Evolutionary conservation across 2,888 invertebrate species (phyloP).

Genomic region (Hipparchia sbordonii): DNA sequence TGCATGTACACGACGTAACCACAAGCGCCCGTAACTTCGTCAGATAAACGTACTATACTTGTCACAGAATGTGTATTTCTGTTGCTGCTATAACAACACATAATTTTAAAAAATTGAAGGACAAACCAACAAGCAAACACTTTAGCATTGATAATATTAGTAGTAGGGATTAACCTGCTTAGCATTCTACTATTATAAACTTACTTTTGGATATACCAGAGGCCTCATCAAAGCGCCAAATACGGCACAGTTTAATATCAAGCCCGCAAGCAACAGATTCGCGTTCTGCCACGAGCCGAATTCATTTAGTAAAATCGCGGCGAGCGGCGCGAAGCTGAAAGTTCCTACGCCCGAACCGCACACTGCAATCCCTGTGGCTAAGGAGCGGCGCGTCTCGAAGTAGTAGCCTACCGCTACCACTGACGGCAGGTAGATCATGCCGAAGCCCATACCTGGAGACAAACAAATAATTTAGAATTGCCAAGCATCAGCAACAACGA

Average conservation of each 20-base stretch:
- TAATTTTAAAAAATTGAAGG: too few species aligned
- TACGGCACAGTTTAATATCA: constrained; percentile 95
- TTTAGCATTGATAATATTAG: too few species aligned
- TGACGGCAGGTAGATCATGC: constrained; percentile 97
- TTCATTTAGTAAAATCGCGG: constrained; percentile 88
- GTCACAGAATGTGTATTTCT: too few species aligned
- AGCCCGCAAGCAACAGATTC: constrained; percentile 94
- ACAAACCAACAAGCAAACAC: too few species aligned
- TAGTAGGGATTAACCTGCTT: too few species aligned
- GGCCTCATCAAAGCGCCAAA: constrained; percentile 94
- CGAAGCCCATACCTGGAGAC: constrained; percentile 92
- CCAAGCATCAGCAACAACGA: too few species aligned
- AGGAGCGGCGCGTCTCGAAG: constrained; percentile 96
- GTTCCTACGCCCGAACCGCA: constrained; percentile 97
- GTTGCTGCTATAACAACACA: too few species aligned
- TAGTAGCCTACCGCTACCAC: constrained; percentile 98
- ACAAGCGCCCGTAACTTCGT: too few species aligned
- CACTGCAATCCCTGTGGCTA: constrained; percentile 97
- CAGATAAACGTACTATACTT: too few species aligned
- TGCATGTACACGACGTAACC: too few species aligned
- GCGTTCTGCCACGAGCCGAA: constrained; percentile 95
- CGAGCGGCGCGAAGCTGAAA: constrained; percentile 96
- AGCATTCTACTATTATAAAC: constrained; percentile 2
- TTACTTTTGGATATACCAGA: constrained; percentile 88
- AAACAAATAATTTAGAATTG: background rate